These are phyloP conservation scores for Pachyrhynchus sulphureomaculatus DNA, from an alignment of 1,140 invertebrate genomes.

Conservation along the genomic window DNA sequence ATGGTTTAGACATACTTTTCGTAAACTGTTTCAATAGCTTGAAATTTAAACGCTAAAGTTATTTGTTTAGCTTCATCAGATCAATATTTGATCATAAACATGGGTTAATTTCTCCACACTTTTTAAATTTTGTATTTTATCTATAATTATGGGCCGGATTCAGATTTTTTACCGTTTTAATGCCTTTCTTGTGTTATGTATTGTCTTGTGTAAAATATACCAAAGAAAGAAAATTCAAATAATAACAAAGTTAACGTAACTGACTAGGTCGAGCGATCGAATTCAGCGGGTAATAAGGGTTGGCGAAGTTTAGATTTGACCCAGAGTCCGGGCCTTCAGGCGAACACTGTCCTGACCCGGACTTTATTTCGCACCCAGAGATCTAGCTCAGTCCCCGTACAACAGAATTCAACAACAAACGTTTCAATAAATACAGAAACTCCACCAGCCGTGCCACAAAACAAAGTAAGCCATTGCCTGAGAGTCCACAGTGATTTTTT, in stretches of 20 bases:
- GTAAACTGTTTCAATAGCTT: too few species aligned
- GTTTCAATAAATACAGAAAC: conserved; percentile 35
- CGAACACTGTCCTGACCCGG: conserved; percentile 47
- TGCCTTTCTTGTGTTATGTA: too few species aligned
- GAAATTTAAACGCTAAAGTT: too few species aligned
- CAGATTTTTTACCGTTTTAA: too few species aligned
- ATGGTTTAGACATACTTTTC: too few species aligned
- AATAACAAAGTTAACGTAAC: conserved; percentile 21
- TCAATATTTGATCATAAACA: too few species aligned
- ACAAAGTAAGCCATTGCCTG: conserved; percentile 43
- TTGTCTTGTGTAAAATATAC: too few species aligned
- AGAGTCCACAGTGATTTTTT: conserved; percentile 6
- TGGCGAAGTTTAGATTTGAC: conserved; percentile 66
- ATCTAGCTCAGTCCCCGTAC: conserved; percentile 64
- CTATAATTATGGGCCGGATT: too few species aligned
- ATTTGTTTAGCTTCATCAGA: too few species aligned
- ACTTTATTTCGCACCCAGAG: conserved; percentile 61
- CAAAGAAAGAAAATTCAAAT: too few species aligned
- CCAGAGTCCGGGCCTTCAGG: conserved; percentile 53
- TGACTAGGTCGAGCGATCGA: conserved; percentile 41
- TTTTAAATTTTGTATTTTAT: too few species aligned
- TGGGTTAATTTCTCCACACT: too few species aligned
- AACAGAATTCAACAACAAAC: conserved; percentile 49
- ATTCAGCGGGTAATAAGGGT: conserved; percentile 49
- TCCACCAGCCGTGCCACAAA: conserved; percentile 30